Base-by-base conservation (phyloP, 2,888 invertebrate species). In the Auanema freiburgensis region DNA sequence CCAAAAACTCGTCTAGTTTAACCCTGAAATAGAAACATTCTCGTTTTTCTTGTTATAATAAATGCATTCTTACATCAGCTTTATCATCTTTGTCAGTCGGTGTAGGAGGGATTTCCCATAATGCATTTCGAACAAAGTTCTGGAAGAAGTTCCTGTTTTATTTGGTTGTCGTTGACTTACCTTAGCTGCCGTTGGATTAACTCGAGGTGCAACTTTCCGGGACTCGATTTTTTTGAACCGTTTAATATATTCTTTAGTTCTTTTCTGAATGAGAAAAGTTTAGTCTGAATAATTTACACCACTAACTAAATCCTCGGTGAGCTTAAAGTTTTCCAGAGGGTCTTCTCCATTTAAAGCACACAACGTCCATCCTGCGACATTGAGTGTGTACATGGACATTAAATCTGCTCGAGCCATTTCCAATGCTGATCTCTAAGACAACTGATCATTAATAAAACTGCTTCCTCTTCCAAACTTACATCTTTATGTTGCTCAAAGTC, bases 351-450 rank as follows among this genome's bases (percentile, higher is more conserved):
- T 62, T 51, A 62, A 57, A 11, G 56, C 12, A 6, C 50, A 43
- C 16, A 62, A 3, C 12, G 40, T 40, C 49, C 57, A 57, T 23
- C 51, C 51, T 23, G 57, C 21, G 2, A 57, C 56, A 11, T 25
- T 57, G 10, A 62, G 49, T 6, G 62, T 50, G 18, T 56, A 62
- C 46, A 57, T 40, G 8, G 62, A 55, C 62, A 62, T 62, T 21
- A 62, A 44, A 40, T 62, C 62, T 6, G 53, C 51, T 2, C 62
- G 49, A 24, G 62, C 50, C 56, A 62, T 50, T 14, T 62, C 62
- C 5, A 56, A 2, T 14, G 52, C 62, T 11, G 49, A 12, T 51
- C 62, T 25, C 62, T 62, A 33, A 25, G 21, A 10, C 21, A 46
- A 10, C 46, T 21, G 4, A 5, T 46, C 46, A 46, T 46, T 5